Conservation (phyloP, 1,140 invertebrate species). For the Apis cerana region DNA sequence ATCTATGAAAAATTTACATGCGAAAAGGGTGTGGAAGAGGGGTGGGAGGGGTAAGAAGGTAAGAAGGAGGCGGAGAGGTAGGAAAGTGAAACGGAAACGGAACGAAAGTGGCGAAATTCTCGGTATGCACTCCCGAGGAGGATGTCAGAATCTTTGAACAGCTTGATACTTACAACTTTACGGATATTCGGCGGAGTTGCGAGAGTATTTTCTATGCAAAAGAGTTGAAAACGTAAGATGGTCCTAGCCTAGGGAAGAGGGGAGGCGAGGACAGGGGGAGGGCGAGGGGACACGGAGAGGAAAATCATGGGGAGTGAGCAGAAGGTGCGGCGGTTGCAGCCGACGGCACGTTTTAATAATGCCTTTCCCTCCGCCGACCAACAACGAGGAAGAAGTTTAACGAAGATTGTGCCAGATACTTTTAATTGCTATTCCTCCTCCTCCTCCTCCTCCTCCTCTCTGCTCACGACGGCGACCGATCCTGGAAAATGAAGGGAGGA, state of each 20-base stretch:
- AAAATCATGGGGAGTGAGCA: slow-evolving; percentile 46
- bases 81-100: neutral
- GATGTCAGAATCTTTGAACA: slow-evolving; percentile 52
- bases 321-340: slow-evolving; percentile 71
- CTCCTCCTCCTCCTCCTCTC: slow-evolving; percentile 19
- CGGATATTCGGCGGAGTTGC: slow-evolving; percentile 60
- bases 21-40: neutral
- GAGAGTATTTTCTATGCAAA: slow-evolving; percentile 76
- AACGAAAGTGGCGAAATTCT: slow-evolving; percentile 25
- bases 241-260: slow-evolving; percentile 35
- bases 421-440: slow-evolving; percentile 80
- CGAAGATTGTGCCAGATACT: slow-evolving; percentile 80
- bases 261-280: slow-evolving; percentile 38
- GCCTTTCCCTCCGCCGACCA: slow-evolving; percentile 66
- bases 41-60: no score
- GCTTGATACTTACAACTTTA: slow-evolving; percentile 61
- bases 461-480: slow-evolving; percentile 52
- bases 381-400: slow-evolving; percentile 78
- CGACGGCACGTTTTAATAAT: slow-evolving; percentile 80
- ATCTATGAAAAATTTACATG: neutral
- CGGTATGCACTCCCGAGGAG: slow-evolving; percentile 10
- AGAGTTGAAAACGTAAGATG: slow-evolving; percentile 73
- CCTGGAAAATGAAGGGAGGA: slow-evolving; percentile 68
- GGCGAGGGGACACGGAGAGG: slow-evolving; percentile 35
- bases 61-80: no score